Conservation (phyloP, 2,888 invertebrate species). For the Globia sparganii region DNA sequence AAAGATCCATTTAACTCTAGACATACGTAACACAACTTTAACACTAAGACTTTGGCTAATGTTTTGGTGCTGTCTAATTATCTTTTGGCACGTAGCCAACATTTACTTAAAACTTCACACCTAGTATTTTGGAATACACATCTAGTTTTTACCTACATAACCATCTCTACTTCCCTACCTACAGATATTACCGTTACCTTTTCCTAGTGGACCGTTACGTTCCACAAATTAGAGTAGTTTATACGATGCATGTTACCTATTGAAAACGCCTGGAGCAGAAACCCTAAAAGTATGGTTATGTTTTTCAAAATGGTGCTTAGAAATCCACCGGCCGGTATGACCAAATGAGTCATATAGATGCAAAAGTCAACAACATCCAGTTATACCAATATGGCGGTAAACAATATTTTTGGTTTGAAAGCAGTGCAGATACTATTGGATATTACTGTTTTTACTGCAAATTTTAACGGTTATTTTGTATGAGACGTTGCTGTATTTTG, state of each 20-base stretch:
- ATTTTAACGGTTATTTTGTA: too few species aligned
- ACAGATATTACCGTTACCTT: neutral
- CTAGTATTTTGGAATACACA: constrained; percentile 12
- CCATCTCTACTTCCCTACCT: neutral
- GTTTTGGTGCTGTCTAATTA: constrained; percentile 35
- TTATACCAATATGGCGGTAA: too few species aligned
- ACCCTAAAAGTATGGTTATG: neutral
- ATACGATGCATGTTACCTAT: neutral
- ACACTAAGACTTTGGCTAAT: constrained; percentile 19
- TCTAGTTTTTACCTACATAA: neutral
- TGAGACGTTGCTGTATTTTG: too few species aligned
- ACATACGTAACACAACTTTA: neutral
- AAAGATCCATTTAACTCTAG: neutral
- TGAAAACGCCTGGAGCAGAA: neutral
- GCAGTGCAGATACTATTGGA: too few species aligned
- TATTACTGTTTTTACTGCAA: too few species aligned
- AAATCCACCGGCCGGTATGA: neutral
- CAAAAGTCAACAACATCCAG: too few species aligned
- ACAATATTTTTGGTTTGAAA: too few species aligned
- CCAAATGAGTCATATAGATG: too few species aligned
- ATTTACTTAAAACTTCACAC: constrained; percentile 31
- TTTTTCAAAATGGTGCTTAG: neutral
- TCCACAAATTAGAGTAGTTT: neutral
- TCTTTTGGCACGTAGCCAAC: constrained; percentile 43
- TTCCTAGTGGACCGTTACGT: neutral